Conservation (phyloP, 2,888 invertebrate species). For the Argyresthia albistria region DNA sequence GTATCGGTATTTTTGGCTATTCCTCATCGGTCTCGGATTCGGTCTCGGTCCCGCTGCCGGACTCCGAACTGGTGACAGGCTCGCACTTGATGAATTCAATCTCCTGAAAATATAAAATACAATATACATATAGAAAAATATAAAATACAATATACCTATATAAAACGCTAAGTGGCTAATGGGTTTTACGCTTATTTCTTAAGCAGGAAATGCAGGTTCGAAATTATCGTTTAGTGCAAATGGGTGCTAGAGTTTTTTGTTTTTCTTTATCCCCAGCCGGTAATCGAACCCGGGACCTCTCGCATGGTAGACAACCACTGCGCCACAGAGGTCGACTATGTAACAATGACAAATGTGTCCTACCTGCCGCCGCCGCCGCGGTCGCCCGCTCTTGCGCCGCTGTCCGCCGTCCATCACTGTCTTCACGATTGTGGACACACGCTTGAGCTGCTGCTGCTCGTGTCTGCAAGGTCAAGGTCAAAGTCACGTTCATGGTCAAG, state of each 20-base stretch:
- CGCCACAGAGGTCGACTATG: too few relatives aligned
- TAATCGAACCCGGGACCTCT: too few relatives aligned
- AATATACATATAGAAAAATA: background rate
- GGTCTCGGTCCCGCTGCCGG: constrained; percentile 22
- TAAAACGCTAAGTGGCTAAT: too few relatives aligned
- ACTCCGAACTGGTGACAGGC: constrained; percentile 47
- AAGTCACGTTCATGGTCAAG: too few relatives aligned
- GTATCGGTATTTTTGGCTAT: constrained; percentile 5
- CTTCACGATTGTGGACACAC: constrained; percentile 57
- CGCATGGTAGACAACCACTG: too few relatives aligned
- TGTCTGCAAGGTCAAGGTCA: constrained; percentile 17
- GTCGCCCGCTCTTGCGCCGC: constrained; percentile 13
- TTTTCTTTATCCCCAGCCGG: too few relatives aligned
- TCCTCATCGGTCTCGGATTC: constrained; percentile 29
- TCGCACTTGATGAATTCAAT: constrained; percentile 64
- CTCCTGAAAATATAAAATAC: constrained; percentile 25
- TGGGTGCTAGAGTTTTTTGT: too few relatives aligned
- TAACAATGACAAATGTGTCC: too few relatives aligned
- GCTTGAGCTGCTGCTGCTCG: constrained; percentile 55
- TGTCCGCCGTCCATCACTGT: constrained; percentile 43
- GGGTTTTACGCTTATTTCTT: too few relatives aligned
- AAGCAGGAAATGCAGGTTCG: too few relatives aligned
- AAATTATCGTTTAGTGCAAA: too few relatives aligned
- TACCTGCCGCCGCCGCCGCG: constrained; percentile 5
- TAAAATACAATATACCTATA: too few relatives aligned